Conservation (phyloP, 2,888 invertebrate species). For the Melieria picta region DNA sequence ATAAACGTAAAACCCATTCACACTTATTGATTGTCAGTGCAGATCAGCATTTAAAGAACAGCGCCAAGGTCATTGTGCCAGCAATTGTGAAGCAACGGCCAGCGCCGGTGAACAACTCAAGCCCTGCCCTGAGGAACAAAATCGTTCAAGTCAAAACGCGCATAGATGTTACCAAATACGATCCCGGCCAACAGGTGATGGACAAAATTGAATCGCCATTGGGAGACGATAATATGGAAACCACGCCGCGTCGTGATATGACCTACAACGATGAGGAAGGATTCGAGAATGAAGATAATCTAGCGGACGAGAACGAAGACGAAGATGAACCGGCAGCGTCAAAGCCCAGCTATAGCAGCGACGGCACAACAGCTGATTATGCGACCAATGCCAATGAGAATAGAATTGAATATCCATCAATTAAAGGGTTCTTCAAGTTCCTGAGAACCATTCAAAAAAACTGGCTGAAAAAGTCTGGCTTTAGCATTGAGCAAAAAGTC, state of each 20-base stretch:
- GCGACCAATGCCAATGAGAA: slow-evolving; percentile 12
- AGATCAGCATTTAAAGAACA: slow-evolving; percentile 49
- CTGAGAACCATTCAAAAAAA: slow-evolving; percentile 57
- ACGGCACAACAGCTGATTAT: slow-evolving; percentile 10
- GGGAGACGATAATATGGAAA: slow-evolving; percentile 38
- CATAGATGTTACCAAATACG: slow-evolving; percentile 41
- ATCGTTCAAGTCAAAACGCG: slow-evolving; percentile 49
- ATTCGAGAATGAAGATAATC: slow-evolving; percentile 21
- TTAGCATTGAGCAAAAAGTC: slow-evolving; percentile 61
- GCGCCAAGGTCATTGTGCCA: slow-evolving; percentile 48
- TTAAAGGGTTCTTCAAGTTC: slow-evolving; percentile 60
- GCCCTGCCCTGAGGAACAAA: slow-evolving; percentile 39
- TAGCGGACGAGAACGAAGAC: slow-evolving; percentile 30
- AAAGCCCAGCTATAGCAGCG: not conserved
- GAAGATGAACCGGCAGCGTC: slow-evolving; percentile 36
- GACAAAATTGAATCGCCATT: slow-evolving; percentile 14
- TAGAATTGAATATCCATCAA: slow-evolving; percentile 52
- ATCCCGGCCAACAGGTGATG: no score
- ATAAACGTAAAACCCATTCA: slow-evolving; percentile 38
- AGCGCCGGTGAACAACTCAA: not conserved
- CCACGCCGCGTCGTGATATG: slow-evolving; percentile 49
- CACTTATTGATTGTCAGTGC: slow-evolving; percentile 46
- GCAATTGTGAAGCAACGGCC: slow-evolving; percentile 10
- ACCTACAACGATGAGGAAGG: slow-evolving; percentile 12
- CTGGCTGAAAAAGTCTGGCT: slow-evolving; percentile 56